phyloP scores from a whole-genome alignment of 1,140 invertebrate genomes.

The Pseudomyrmex concolor region DNA sequence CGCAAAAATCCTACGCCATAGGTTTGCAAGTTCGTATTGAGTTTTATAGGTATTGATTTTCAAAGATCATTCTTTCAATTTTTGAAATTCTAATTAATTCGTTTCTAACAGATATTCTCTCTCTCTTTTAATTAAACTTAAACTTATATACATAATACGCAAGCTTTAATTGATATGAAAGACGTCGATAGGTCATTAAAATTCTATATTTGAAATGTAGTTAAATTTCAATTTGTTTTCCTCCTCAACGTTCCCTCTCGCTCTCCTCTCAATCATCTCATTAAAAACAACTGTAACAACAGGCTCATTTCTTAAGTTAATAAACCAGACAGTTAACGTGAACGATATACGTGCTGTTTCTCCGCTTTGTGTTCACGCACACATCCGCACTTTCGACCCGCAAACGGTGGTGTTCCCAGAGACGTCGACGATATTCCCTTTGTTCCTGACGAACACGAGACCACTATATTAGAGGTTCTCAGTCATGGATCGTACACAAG shows the following conservation, averaged over 20 bases:
- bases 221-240: constrained; percentile 35
- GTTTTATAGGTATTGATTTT: too few relatives aligned
- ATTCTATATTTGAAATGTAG: neutral
- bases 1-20: neutral
- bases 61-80: too few relatives aligned
- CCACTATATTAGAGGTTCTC: constrained; percentile 55
- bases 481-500: constrained; percentile 25
- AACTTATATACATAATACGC: neutral
- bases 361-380: constrained; percentile 48
- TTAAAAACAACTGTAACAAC: constrained; percentile 54
- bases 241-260: neutral
- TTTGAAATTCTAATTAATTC: too few relatives aligned
- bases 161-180: neutral
- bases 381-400: constrained; percentile 53
- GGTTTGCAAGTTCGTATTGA: neutral
- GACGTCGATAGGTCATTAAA: neutral
- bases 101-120: too few relatives aligned
- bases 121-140: neutral
- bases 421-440: constrained; percentile 61
- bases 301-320: constrained; percentile 57
- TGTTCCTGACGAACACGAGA: constrained; percentile 61
- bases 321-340: constrained; percentile 44
- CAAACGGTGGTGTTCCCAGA: constrained; percentile 60
- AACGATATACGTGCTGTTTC: constrained; percentile 46
- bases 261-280: constrained; percentile 30